Conservation (phyloP, 2,888 invertebrate genomes). For the Tromatobia lineatoria region DNA sequence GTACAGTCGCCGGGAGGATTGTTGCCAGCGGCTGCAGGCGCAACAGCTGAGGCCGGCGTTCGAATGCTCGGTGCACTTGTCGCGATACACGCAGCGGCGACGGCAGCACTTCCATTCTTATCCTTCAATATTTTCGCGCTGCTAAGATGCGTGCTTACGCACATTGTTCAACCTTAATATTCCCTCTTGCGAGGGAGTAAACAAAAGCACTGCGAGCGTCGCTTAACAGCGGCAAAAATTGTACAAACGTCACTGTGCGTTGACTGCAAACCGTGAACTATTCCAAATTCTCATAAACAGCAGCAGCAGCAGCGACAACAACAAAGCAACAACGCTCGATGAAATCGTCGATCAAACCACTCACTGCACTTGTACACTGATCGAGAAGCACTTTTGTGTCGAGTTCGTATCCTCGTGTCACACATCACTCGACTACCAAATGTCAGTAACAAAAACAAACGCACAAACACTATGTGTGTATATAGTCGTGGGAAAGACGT, state of each 20-base stretch:
- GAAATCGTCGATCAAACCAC: not conserved
- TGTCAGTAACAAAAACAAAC: not conserved
- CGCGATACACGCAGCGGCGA: slow-evolving; percentile 67
- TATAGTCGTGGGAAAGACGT: not conserved
- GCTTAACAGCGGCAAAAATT: not conserved
- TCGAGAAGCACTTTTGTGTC: not conserved
- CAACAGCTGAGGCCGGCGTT: slow-evolving; percentile 69
- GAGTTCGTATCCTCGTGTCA: slow-evolving; percentile 15
- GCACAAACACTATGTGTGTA: not conserved
- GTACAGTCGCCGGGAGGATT: slow-evolving; percentile 68
- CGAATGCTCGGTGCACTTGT: slow-evolving; percentile 75
- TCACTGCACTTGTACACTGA: slow-evolving; percentile 22
- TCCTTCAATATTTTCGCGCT: slow-evolving; percentile 82
- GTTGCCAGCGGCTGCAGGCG: slow-evolving; percentile 67
- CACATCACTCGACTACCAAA: slow-evolving; percentile 6
- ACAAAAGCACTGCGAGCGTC: not conserved
- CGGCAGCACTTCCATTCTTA: slow-evolving; percentile 60
- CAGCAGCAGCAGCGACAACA: no score
- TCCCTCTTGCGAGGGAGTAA: not conserved
- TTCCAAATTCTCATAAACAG: not conserved
- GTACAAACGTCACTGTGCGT: not conserved
- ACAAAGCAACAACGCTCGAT: not conserved
- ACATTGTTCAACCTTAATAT: slow-evolving; percentile 76
- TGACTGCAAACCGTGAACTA: not conserved
- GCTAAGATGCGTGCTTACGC: slow-evolving; percentile 82